Evolutionary conservation across 2,888 invertebrate species (phyloP).

Genomic region (Drosophila incognita): DNA sequence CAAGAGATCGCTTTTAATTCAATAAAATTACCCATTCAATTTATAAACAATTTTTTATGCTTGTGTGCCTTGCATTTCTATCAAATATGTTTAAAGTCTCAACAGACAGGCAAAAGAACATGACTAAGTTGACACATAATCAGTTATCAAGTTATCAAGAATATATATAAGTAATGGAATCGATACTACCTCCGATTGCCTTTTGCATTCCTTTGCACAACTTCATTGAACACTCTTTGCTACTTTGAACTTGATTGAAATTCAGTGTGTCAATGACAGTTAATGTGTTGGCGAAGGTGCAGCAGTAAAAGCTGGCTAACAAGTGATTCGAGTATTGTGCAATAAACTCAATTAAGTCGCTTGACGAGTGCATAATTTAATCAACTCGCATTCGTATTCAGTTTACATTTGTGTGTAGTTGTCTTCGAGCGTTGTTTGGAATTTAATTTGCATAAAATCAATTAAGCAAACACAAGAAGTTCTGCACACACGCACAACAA

Average conservation of each 20-base stretch:
- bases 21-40: too few relatives aligned
- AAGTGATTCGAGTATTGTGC: slow-evolving; percentile 9
- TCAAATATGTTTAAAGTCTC: too few relatives aligned
- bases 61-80: too few relatives aligned
- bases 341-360: slow-evolving; percentile 44
- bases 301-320: slow-evolving; percentile 1
- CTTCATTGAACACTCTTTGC: too few relatives aligned
- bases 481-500: slow-evolving; percentile 13
- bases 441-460: slow-evolving; percentile 79
- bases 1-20: too few relatives aligned
- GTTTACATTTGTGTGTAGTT: slow-evolving; percentile 30
- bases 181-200: background rate
- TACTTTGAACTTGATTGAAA: background rate
- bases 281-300: slow-evolving; percentile 25
- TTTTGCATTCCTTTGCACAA: background rate
- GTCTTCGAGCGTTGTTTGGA: slow-evolving; percentile 20
- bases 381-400: slow-evolving; percentile 37
- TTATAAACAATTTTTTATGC: too few relatives aligned
- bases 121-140: background rate
- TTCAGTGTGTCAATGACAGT: slow-evolving; percentile 45
- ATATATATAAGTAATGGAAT: background rate
- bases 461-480: slow-evolving; percentile 63
- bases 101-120: background rate
- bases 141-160: too few relatives aligned
- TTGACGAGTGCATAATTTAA: slow-evolving; percentile 68